These are phyloP conservation scores for Lasioglossum malachurum DNA, from an alignment of 2,888 invertebrate species.

Conservation along the genomic window DNA sequence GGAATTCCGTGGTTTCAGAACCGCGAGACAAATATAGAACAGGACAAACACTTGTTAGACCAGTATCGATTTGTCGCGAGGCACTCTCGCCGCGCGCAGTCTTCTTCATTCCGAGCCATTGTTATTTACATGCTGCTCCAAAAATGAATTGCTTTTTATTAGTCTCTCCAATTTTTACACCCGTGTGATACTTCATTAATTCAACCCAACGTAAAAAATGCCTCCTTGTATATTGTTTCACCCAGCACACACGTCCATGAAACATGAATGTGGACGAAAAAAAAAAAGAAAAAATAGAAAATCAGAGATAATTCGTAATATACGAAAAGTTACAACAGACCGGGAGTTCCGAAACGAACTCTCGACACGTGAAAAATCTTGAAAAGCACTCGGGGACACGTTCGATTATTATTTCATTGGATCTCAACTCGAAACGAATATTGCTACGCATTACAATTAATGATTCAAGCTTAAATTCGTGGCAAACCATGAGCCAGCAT, in stretches of 20 bases:
- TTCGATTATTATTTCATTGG: constrained; percentile 6
- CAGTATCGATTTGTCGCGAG: background rate
- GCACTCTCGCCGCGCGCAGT: constrained; percentile 68
- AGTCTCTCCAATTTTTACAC: constrained; percentile 75
- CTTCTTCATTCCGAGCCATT: constrained; percentile 69
- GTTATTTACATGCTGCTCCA: constrained; percentile 84
- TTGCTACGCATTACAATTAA: constrained; percentile 49
- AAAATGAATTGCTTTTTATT: constrained; percentile 73
- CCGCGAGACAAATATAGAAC: background rate
- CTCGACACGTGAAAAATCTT: background rate
- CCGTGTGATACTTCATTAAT: constrained; percentile 72
- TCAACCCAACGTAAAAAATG: constrained; percentile 79
- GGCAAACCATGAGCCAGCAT: constrained; percentile 62
- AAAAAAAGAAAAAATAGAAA: background rate
- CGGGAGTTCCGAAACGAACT: constrained; percentile 7
- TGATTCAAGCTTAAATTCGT: constrained; percentile 58
- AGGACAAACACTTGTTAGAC: constrained; percentile 12
- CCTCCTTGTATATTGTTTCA: constrained; percentile 74
- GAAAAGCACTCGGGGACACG: constrained; percentile 7
- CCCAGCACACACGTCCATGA: constrained; percentile 69
- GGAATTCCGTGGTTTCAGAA: background rate
- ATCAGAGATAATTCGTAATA: background rate
- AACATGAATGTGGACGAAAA: constrained; percentile 38
- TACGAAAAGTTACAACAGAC: constrained; percentile 15
- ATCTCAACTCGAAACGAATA: constrained; percentile 18